Conservation (phyloP, 2,888 invertebrate genomes). For the Temnothorax ravouxi region DNA sequence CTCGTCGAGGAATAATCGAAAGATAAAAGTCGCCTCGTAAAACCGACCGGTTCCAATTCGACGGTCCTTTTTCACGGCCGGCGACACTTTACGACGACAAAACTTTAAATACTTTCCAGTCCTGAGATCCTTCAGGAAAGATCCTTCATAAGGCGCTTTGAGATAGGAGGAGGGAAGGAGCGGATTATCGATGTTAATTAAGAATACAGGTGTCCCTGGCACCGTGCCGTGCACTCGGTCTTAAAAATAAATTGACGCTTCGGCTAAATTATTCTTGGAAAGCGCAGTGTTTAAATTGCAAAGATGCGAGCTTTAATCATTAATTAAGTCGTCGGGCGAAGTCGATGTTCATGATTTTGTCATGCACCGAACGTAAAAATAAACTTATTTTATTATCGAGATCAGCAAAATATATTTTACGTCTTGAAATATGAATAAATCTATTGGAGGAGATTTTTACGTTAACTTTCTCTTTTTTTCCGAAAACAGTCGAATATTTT, state of each 20-base stretch:
- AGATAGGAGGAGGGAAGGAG: background rate
- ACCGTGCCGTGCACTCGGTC: slow-evolving; percentile 15
- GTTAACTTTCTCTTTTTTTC: background rate
- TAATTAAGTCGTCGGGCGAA: slow-evolving; percentile 36
- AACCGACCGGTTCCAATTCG: slow-evolving; percentile 25
- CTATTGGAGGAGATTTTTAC: background rate
- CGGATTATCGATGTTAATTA: slow-evolving; percentile 56
- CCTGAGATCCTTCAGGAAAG: slow-evolving; percentile 25
- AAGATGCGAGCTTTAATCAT: slow-evolving; percentile 38
- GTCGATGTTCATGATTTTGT: slow-evolving; percentile 19
- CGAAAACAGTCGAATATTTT: background rate
- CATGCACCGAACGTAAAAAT: slow-evolving; percentile 2
- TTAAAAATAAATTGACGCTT: slow-evolving; percentile 43
- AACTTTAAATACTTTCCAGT: slow-evolving; percentile 52
- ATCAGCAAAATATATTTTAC: background rate
- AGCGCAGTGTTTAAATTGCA: slow-evolving; percentile 27
- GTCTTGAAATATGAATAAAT: background rate
- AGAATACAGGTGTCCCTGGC: slow-evolving; percentile 52
- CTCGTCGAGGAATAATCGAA: slow-evolving; percentile 40
- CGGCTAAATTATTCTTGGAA: slow-evolving; percentile 29
- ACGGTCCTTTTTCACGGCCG: slow-evolving; percentile 18
- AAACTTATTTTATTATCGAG: slow-evolving; percentile 3
- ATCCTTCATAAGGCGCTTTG: slow-evolving; percentile 51
- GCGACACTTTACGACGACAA: slow-evolving; percentile 36
- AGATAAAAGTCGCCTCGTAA: slow-evolving; percentile 50